Percentiles rank a stretch among this genome's conserved stretches.
phyloP scores from a whole-genome alignment of 2,888 invertebrate genomes.

The Pandemis heparana region DNA sequence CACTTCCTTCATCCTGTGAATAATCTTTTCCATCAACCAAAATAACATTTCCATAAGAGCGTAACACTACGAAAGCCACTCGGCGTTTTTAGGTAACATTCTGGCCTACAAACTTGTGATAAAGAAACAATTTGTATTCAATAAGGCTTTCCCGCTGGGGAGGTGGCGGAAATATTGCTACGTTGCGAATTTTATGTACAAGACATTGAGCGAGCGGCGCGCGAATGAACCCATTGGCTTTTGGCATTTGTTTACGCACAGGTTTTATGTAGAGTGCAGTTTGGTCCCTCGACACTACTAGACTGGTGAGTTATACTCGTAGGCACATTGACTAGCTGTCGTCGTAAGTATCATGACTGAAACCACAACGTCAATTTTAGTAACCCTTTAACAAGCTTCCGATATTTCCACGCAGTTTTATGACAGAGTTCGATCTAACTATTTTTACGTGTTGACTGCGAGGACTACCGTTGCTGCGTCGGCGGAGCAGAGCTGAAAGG shows the following conservation, averaged over 20 bases:
- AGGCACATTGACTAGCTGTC: too few relatives aligned
- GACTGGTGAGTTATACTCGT: too few relatives aligned
- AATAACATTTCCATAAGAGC: conserved; percentile 20
- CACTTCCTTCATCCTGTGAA: conserved; percentile 20
- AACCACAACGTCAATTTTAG: too few relatives aligned
- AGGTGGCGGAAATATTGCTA: conserved; percentile 68
- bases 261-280: neutral
- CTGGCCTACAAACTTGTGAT: conserved; percentile 62
- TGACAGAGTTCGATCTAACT: too few relatives aligned
- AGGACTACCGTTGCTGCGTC: too few relatives aligned
- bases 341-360: too few relatives aligned
- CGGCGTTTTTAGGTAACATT: conserved; percentile 49
- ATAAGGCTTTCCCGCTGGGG: conserved; percentile 67
- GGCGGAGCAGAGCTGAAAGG: too few relatives aligned
- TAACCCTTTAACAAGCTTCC: too few relatives aligned
- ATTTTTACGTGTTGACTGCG: too few relatives aligned
- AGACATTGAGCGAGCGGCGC: conserved; percentile 22
- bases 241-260: conserved; percentile 16
- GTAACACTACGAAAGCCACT: conserved; percentile 43
- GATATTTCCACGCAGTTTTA: too few relatives aligned
- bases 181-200: conserved; percentile 55
- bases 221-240: conserved; percentile 24
- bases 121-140: conserved; percentile 82
- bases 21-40: conserved; percentile 25
- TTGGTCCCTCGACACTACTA: neutral